These are phyloP conservation scores for Pseudopleuronectes americanus DNA, from an alignment of 2,797 vertebrate genomes.

Conservation along the genomic window DNA sequence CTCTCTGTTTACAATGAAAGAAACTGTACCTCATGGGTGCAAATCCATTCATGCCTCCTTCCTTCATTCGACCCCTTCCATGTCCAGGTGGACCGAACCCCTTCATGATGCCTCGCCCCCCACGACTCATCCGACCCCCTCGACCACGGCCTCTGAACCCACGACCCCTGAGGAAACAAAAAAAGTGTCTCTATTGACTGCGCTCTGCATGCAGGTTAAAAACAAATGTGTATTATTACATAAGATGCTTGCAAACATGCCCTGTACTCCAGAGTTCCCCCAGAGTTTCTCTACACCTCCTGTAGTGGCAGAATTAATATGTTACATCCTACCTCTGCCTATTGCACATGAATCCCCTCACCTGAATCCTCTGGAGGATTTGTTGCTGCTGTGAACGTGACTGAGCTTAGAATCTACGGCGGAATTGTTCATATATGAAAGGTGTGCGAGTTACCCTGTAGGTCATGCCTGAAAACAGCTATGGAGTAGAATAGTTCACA, in stretches of 20 bases:
- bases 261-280: too few relatives aligned
- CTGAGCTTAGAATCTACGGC: too few relatives aligned
- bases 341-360: too few relatives aligned
- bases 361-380: too few relatives aligned
- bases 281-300: too few relatives aligned
- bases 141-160: slow-evolving; percentile 67
- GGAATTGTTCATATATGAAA: too few relatives aligned
- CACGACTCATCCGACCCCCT: slow-evolving; percentile 67
- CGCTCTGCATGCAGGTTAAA: neutral
- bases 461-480: neutral
- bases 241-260: too few relatives aligned
- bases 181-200: neutral
- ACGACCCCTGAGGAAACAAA: slow-evolving; percentile 65
- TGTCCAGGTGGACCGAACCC: slow-evolving; percentile 73
- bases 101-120: slow-evolving; percentile 79
- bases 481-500: neutral
- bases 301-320: too few relatives aligned
- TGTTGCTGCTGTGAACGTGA: too few relatives aligned
- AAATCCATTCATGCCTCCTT: slow-evolving; percentile 77
- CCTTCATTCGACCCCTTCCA: slow-evolving; percentile 71
- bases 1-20: neutral
- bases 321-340: too few relatives aligned
- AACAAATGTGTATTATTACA: neutral
- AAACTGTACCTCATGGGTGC: slow-evolving; percentile 76
- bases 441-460: too few relatives aligned